phyloP scores from a whole-genome alignment of 2,797 vertebrate species.

The Aphelocoma californica region DNA sequence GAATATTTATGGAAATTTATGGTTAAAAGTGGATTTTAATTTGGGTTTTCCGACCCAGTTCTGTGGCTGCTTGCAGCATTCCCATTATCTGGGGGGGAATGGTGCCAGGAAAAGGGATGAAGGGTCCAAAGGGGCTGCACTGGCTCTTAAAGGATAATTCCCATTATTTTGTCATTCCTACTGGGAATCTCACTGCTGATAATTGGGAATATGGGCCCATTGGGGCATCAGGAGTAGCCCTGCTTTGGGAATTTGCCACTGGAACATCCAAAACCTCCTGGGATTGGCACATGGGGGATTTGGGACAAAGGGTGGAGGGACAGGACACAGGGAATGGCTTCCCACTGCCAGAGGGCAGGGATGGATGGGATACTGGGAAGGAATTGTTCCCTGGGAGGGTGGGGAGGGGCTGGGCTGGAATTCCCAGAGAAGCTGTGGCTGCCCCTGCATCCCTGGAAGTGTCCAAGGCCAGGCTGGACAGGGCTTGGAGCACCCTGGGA shows the following conservation, averaged over 20 bases:
- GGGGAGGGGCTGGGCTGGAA: too few species aligned
- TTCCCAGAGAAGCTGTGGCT: too few species aligned
- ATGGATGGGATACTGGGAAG: too few species aligned
- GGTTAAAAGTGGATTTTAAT: not conserved
- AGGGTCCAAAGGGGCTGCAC: not conserved
- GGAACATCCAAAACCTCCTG: too few species aligned
- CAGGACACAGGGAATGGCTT: too few species aligned
- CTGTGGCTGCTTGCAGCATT: not conserved
- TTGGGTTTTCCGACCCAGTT: not conserved
- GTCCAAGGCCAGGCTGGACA: too few species aligned
- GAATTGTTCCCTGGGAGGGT: too few species aligned
- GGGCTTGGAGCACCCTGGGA: too few species aligned
- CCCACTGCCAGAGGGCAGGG: too few species aligned
- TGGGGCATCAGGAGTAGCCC: not conserved
- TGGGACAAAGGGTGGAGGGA: too few species aligned
- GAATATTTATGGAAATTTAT: not conserved
- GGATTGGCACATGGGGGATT: too few species aligned
- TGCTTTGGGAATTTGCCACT: not conserved
- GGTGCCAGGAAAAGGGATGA: not conserved
- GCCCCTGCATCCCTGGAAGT: too few species aligned
- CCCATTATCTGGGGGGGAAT: accelerated
- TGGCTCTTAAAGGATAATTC: not conserved
- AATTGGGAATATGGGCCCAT: not conserved
- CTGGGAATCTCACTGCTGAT: not conserved
- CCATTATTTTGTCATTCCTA: not conserved